A percentile compares a stretch with the other conserved stretches of the same genome.
phyloP scores from a whole-genome alignment of 2,888 invertebrate species.

The Parascotia fuliginaria region DNA sequence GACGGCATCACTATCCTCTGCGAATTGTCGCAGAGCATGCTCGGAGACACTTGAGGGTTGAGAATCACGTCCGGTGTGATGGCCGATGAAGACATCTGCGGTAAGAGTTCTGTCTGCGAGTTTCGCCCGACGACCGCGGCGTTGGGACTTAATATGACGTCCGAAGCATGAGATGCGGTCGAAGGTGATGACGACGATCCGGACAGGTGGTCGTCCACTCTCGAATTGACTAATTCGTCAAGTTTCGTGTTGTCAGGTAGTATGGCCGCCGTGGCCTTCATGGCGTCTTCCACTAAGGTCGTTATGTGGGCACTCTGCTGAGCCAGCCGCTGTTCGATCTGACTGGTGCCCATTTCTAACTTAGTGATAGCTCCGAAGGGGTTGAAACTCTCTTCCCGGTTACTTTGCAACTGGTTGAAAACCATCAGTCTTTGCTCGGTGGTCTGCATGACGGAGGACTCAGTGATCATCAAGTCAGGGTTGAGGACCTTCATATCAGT shows the following conservation, averaged over 20 bases:
- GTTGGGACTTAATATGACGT: constrained; percentile 67
- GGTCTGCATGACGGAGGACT: constrained; percentile 47
- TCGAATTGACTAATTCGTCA: constrained; percentile 85
- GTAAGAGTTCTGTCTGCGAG: constrained; percentile 64
- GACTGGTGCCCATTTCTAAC: constrained; percentile 67
- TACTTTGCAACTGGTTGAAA: constrained; percentile 56
- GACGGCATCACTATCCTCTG: constrained; percentile 57
- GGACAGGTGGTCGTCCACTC: constrained; percentile 72
- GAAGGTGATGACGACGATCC: constrained; percentile 66
- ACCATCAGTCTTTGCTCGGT: constrained; percentile 59
- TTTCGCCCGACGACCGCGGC: constrained; percentile 63
- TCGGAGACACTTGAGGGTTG: constrained; percentile 86
- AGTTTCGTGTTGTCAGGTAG: constrained; percentile 81
- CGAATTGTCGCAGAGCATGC: constrained; percentile 75
- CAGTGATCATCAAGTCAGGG: constrained; percentile 67
- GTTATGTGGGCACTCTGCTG: constrained; percentile 79
- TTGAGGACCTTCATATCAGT: constrained; percentile 68
- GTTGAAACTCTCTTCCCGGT: constrained; percentile 61
- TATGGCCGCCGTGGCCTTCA: constrained; percentile 77
- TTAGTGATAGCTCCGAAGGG: constrained; percentile 74
- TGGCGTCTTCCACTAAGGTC: constrained; percentile 78
- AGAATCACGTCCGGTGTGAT: constrained; percentile 87
- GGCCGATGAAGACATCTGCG: constrained; percentile 61
- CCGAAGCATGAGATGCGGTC: constrained; percentile 67
- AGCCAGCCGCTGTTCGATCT: constrained; percentile 70